A percentile compares a stretch with the other conserved stretches of the same genome.
Conservation (phyloP, 2,113 vertebrate species). For the Corythornis vintsioides region DNA sequence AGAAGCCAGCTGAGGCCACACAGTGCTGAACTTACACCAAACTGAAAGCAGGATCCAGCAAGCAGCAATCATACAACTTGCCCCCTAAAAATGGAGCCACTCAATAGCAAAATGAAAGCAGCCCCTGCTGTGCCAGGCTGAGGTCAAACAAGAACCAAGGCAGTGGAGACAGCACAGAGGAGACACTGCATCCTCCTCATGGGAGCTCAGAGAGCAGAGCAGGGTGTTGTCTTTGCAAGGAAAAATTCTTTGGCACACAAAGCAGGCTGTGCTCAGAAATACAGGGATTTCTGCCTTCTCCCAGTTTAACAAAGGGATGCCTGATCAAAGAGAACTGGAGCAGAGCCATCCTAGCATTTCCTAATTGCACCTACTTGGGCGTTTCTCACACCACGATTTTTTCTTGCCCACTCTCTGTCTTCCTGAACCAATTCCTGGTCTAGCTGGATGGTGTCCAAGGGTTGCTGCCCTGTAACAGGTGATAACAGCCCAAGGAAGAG, state of each 20-base stretch:
- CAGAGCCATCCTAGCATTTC: background rate
- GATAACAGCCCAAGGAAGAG: background rate
- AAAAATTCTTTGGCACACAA: background rate
- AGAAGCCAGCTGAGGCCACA: background rate
- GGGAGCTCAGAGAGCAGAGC: background rate
- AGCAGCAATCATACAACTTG: background rate
- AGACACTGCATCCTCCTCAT: background rate
- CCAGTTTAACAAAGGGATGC: background rate
- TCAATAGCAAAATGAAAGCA: background rate
- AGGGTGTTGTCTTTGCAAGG: background rate
- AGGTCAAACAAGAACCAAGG: background rate
- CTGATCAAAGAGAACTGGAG: background rate
- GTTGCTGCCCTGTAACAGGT: background rate
- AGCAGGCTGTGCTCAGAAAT: background rate
- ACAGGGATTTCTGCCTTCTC: background rate
- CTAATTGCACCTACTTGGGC: background rate
- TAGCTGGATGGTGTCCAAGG: background rate
- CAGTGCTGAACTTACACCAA: background rate
- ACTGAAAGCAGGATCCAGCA: background rate
- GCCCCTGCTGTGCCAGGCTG: background rate
- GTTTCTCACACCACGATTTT: background rate
- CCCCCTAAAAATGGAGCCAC: background rate
- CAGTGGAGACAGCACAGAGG: background rate
- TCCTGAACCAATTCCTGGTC: accelerated
- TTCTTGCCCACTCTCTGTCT: background rate